Evolutionary conservation across 2,797 vertebrate genomes (phyloP).

Genomic region (Epinephelus awoara): DNA sequence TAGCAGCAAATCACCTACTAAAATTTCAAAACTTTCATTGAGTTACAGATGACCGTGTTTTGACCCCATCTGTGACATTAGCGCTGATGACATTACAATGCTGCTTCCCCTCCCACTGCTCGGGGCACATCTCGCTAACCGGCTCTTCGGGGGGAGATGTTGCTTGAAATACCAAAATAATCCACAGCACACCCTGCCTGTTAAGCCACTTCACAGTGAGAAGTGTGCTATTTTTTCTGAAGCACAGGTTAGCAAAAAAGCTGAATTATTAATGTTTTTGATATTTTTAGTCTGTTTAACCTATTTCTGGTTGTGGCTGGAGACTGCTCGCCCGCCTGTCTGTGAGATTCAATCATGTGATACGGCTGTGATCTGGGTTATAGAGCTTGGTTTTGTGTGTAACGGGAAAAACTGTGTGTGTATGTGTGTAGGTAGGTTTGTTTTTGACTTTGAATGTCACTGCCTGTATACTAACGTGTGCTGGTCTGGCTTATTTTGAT

Average conservation of each 20-base stretch:
- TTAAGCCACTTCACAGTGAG: conserved; percentile 70
- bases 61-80: conserved; percentile 60
- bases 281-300: conserved; percentile 88
- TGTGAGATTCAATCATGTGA: conserved; percentile 84
- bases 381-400: conserved; percentile 53
- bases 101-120: conserved; percentile 37
- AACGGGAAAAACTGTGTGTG: conserved; percentile 21
- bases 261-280: conserved; percentile 86
- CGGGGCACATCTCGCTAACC: conserved; percentile 34
- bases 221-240: conserved; percentile 79
- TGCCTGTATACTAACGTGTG: conserved; percentile 16
- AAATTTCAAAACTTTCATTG: conserved; percentile 24
- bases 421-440: conserved; percentile 29
- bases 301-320: conserved; percentile 87
- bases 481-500: conserved; percentile 37
- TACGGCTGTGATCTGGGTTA: conserved; percentile 85
- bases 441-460: conserved; percentile 37
- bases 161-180: conserved; percentile 65
- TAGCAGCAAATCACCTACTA: neutral
- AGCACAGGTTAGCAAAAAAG: conserved; percentile 83
- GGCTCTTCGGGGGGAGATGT: conserved; percentile 37
- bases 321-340: conserved; percentile 79
- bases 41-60: conserved; percentile 44
- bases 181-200: conserved; percentile 59
- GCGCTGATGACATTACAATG: conserved; percentile 47